phyloP scores from a whole-genome alignment of 2,113 vertebrate species.

The Rhea americana region DNA sequence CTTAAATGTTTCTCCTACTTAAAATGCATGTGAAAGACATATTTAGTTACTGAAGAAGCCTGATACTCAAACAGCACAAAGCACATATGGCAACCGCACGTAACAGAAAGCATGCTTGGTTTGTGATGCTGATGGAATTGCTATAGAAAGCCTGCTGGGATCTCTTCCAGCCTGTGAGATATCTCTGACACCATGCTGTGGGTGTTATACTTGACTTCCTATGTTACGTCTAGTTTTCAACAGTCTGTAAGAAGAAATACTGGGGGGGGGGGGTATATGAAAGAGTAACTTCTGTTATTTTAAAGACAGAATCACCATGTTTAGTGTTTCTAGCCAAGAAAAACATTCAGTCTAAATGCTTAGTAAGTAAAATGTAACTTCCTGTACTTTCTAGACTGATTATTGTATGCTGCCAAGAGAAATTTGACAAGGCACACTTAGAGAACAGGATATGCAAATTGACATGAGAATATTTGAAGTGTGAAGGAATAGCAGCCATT shows the following conservation, averaged over 20 bases:
- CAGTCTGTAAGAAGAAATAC: neutral
- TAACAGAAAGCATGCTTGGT: slow-evolving; percentile 23
- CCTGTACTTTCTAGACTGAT: neutral
- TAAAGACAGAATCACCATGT: neutral
- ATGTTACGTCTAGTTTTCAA: neutral
- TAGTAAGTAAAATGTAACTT: neutral
- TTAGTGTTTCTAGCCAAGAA: neutral
- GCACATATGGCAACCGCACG: neutral
- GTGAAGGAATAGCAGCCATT: neutral
- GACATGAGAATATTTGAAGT: neutral
- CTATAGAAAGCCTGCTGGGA: neutral
- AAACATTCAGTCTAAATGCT: neutral
- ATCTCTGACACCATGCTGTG: neutral
- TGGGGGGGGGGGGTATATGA: neutral
- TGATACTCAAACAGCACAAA: neutral
- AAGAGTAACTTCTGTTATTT: neutral
- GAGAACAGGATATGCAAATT: neutral
- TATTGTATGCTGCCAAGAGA: neutral
- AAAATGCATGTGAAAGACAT: neutral
- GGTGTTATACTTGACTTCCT: neutral
- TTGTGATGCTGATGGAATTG: slow-evolving; percentile 8
- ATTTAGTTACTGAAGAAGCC: neutral
- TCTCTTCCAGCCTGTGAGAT: neutral
- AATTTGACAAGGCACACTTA: neutral
- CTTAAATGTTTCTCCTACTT: neutral